phyloP scores from a whole-genome alignment of 1,140 invertebrate species.

The Lasaia peninsularis region DNA sequence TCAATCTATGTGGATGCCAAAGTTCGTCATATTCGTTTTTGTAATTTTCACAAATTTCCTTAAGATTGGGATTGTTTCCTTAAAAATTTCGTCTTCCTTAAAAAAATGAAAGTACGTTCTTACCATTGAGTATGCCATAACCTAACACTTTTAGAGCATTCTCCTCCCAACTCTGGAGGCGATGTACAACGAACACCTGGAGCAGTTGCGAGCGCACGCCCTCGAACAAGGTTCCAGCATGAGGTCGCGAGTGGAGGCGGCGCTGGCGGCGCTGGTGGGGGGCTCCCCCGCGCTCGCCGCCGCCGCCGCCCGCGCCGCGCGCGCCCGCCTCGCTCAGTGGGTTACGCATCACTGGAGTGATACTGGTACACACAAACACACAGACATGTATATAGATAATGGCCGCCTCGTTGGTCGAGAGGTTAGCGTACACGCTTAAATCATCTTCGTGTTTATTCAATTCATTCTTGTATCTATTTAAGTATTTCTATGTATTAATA shows the following conservation, averaged over 20 bases:
- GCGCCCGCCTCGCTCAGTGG: conserved; percentile 31
- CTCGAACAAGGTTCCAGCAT: conserved; percentile 19
- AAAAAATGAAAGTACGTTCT: no score
- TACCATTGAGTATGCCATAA: background rate
- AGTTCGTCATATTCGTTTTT: no score
- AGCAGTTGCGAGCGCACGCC: conserved; percentile 19
- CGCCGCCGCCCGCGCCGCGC: conserved; percentile 31
- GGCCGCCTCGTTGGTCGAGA: no score
- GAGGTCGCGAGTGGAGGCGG: conserved; percentile 20
- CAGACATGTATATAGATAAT: no score
- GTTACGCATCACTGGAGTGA: conserved; percentile 38
- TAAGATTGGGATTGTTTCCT: no score
- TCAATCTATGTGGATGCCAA: no score
- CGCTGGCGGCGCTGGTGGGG: conserved; percentile 27
- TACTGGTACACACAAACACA: conserved; percentile 27
- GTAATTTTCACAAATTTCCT: no score
- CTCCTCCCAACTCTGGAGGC: conserved; percentile 24
- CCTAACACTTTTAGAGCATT: conserved; percentile 17
- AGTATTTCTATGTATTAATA: no score
- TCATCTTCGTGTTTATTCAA: no score
- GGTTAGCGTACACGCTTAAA: no score
- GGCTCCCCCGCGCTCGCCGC: conserved; percentile 27
- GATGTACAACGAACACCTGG: conserved; percentile 30
- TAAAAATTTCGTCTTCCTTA: no score
- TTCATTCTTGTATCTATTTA: no score